Evolutionary conservation across 2,888 invertebrate genomes (phyloP).

Genomic region (Tipula lateralis): DNA sequence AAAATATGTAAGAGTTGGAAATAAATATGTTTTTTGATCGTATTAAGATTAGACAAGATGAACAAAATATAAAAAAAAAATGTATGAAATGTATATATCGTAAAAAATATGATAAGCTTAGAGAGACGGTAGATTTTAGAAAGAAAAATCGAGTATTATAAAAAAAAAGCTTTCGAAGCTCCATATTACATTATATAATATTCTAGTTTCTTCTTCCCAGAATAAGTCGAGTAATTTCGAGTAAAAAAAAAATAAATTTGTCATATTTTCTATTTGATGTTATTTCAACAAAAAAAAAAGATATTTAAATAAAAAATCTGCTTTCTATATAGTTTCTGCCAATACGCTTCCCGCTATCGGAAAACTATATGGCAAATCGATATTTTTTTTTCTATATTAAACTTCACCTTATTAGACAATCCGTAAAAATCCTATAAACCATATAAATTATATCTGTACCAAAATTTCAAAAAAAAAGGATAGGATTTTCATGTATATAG

Average conservation of each 20-base stretch:
- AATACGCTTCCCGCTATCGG: neutral
- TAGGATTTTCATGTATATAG: neutral
- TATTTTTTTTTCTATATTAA: neutral
- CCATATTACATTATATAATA: too few relatives aligned
- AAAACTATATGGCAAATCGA: neutral
- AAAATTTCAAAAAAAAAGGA: neutral
- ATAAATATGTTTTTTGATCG: slow-evolving; percentile 19
- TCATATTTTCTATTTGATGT: neutral
- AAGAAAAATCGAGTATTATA: neutral
- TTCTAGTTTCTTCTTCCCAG: neutral
- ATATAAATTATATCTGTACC: neutral
- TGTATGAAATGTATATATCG: neutral
- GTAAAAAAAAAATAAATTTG: neutral
- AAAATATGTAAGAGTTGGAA: slow-evolving; percentile 5
- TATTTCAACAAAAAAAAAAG: neutral
- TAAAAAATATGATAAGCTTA: neutral
- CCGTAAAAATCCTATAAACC: neutral
- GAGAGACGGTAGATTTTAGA: neutral
- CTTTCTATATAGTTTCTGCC: neutral
- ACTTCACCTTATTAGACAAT: neutral
- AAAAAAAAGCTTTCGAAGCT: neutral
- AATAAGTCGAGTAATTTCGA: neutral
- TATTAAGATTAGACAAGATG: slow-evolving; percentile 19
- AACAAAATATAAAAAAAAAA: neutral
- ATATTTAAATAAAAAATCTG: neutral